These are phyloP conservation scores for Andrena dorsata DNA, from an alignment of 2,888 invertebrate species.

Conservation along the genomic window DNA sequence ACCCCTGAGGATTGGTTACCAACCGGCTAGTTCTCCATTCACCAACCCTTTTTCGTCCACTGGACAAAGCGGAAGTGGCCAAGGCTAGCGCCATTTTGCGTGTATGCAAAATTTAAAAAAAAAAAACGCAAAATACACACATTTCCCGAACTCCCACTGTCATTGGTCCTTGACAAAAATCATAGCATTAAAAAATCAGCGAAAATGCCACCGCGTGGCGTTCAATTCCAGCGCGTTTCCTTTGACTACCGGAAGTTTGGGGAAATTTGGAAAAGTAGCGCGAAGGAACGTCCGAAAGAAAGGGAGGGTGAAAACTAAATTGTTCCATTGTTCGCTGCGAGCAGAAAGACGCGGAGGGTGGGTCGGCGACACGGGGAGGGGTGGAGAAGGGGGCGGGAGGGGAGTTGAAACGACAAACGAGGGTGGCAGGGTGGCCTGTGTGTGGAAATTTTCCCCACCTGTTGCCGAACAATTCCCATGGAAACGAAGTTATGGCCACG, in stretches of 20 bases:
- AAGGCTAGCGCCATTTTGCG: conserved; percentile 69
- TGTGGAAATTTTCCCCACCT: conserved; percentile 83
- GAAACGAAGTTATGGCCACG: conserved; percentile 82
- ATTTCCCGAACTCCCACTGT: no score
- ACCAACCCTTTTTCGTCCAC: conserved; percentile 20
- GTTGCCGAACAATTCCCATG: conserved; percentile 84
- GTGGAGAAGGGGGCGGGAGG: no score
- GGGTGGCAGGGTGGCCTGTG: conserved; percentile 67
- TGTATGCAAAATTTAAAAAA: no score
- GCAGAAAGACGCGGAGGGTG: conserved; percentile 1
- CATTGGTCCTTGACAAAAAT: background rate
- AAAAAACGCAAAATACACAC: no score
- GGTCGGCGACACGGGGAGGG: background rate
- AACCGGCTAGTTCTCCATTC: conserved; percentile 30
- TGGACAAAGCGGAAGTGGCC: conserved; percentile 31
- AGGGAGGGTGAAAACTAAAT: conserved; percentile 10
- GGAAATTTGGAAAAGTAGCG: background rate
- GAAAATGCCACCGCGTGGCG: background rate
- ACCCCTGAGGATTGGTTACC: conserved; percentile 67
- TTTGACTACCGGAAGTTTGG: background rate
- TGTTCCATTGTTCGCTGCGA: conserved; percentile 5
- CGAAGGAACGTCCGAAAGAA: background rate
- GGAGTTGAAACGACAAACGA: conserved; percentile 39
- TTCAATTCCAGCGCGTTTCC: background rate
- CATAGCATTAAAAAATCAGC: background rate